Percentiles rank a stretch among this genome's conserved stretches.
Evolutionary conservation across 2,113 vertebrate genomes (phyloP).

Genomic region (Centropus bengalensis): DNA sequence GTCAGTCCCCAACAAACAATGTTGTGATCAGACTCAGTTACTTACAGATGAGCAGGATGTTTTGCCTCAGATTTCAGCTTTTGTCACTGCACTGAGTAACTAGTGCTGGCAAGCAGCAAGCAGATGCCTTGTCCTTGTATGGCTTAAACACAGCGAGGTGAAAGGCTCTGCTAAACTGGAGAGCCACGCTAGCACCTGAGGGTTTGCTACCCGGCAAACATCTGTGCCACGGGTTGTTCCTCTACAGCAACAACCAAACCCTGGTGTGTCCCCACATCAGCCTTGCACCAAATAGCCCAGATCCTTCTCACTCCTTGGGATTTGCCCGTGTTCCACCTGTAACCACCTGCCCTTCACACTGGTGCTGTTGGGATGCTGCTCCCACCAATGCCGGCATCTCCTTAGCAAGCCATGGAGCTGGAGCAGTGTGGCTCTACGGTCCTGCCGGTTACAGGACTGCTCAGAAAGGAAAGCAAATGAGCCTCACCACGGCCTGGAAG

Average conservation of each 20-base stretch:
- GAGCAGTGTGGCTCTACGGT: too few species aligned
- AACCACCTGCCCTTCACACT: rapidly evolving
- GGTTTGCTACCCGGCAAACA: too few species aligned
- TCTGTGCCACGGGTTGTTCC: background rate
- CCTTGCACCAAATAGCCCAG: too few species aligned
- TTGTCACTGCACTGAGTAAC: background rate
- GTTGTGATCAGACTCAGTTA: background rate
- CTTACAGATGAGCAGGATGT: background rate
- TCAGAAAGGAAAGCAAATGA: too few species aligned
- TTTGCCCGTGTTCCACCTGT: rapidly evolving
- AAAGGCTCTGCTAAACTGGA: background rate
- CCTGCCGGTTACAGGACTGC: rapidly evolving
- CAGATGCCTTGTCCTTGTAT: rapidly evolving
- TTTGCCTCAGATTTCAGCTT: background rate
- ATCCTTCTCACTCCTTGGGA: rapidly evolving
- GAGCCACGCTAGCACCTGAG: rapidly evolving
- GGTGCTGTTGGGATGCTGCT: rapidly evolving
- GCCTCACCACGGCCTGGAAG: rapidly evolving
- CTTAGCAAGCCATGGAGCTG: too few species aligned
- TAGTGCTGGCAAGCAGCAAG: too few species aligned
- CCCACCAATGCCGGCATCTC: too few species aligned
- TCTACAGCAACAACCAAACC: background rate
- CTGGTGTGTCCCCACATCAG: rapidly evolving
- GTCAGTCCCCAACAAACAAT: rapidly evolving
- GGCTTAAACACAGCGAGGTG: background rate